Conservation (phyloP, 2,797 vertebrate species). For the Stomatorhinus walkeri region DNA sequence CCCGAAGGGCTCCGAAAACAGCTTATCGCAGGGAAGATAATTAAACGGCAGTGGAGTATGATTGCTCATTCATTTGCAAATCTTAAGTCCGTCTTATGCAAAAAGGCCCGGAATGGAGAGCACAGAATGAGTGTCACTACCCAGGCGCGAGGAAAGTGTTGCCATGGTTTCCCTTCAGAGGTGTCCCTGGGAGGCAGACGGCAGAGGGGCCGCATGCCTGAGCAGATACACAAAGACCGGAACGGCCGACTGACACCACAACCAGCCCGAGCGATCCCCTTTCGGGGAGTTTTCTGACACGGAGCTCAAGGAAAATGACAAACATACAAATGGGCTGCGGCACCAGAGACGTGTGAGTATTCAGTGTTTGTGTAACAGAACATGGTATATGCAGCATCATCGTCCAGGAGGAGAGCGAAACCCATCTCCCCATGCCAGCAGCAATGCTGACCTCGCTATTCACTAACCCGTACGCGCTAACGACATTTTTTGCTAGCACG, state of each 20-base stretch:
- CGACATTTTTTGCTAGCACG: neutral
- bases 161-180: conserved; percentile 42
- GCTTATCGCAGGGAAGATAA: neutral
- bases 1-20: neutral
- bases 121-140: conserved; percentile 26
- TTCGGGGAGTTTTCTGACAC: neutral
- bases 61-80: conserved; percentile 22
- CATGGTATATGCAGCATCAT: neutral
- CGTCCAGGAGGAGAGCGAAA: neutral
- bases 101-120: conserved; percentile 23
- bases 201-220: conserved; percentile 4
- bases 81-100: conserved; percentile 27
- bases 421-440: neutral
- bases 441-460: neutral
- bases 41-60: neutral
- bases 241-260: neutral
- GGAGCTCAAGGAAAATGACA: neutral
- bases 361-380: neutral
- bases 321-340: neutral
- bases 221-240: conserved; percentile 9
- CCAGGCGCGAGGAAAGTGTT: conserved; percentile 31
- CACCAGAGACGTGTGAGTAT: neutral
- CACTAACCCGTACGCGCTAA: neutral
- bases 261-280: neutral
- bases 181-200: conserved; percentile 10